Evolutionary conservation across 2,113 vertebrate genomes (phyloP).

Genomic region (Perognathus longimembris): DNA sequence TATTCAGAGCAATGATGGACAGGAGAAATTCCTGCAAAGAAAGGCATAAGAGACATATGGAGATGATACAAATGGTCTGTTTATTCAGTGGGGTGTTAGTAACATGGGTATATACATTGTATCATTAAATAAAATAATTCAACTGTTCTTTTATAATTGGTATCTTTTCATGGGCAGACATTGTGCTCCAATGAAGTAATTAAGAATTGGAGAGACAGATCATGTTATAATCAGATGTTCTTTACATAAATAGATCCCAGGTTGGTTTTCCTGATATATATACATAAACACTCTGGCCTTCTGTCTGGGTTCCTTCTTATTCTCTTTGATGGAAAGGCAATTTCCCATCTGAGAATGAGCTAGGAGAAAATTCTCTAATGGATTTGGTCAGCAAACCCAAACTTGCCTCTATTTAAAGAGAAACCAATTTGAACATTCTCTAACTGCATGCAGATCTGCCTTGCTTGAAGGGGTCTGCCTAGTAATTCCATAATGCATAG

Average conservation of each 20-base stretch:
- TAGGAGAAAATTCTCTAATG: slow-evolving; percentile 54
- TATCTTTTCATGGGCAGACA: neutral
- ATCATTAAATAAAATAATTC: neutral
- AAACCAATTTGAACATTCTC: slow-evolving; percentile 62
- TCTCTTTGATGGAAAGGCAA: slow-evolving; percentile 42
- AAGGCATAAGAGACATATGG: neutral
- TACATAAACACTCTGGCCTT: slow-evolving; percentile 9
- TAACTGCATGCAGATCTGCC: slow-evolving; percentile 36
- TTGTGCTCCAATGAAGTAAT: slow-evolving; percentile 19
- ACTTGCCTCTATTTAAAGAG: slow-evolving; percentile 59
- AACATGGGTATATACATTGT: neutral
- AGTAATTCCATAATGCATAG: slow-evolving; percentile 62
- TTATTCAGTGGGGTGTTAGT: neutral
- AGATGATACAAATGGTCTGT: neutral
- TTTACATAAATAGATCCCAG: neutral
- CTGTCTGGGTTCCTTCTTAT: neutral
- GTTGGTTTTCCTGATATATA: neutral
- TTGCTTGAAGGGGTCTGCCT: slow-evolving; percentile 64
- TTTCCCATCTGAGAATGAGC: slow-evolving; percentile 49
- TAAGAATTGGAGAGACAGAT: neutral
- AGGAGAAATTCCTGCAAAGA: neutral
- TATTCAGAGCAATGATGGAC: neutral
- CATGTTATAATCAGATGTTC: neutral
- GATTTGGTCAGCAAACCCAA: slow-evolving; percentile 70
- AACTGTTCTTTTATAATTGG: neutral